phyloP scores from a whole-genome alignment of 2,888 invertebrate genomes.

The Orchestes rusci region DNA sequence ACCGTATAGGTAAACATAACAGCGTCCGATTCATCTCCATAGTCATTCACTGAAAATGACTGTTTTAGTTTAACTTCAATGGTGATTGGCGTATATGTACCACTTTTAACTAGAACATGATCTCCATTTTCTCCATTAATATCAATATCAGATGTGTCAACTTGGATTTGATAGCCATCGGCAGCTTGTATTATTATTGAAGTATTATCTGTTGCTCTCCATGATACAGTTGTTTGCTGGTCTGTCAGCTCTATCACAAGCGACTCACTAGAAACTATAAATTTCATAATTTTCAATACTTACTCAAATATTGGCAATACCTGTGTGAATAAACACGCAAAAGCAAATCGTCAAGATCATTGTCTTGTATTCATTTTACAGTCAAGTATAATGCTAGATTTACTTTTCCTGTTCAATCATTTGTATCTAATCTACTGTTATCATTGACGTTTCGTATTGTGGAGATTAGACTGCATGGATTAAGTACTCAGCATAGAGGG shows the following conservation, averaged over 20 bases:
- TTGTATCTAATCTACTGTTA: too few relatives aligned
- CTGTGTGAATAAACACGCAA: too few relatives aligned
- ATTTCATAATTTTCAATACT: too few relatives aligned
- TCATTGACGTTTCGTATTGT: too few relatives aligned
- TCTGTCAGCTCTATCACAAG: slow-evolving; percentile 12
- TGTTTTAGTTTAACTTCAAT: background rate
- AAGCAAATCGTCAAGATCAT: too few relatives aligned
- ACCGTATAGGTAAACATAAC: slow-evolving; percentile 23
- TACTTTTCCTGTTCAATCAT: too few relatives aligned
- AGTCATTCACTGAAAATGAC: slow-evolving; percentile 12
- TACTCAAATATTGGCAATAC: too few relatives aligned
- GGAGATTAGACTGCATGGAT: too few relatives aligned
- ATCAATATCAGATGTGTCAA: slow-evolving; percentile 17
- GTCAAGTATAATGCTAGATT: too few relatives aligned
- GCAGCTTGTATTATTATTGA: slow-evolving; percentile 18
- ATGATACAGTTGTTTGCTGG: slow-evolving; percentile 2
- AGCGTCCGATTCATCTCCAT: slow-evolving; percentile 7
- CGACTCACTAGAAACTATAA: background rate
- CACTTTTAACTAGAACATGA: slow-evolving; percentile 20
- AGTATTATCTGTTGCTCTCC: slow-evolving; percentile 10
- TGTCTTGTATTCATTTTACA: too few relatives aligned
- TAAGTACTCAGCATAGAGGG: too few relatives aligned
- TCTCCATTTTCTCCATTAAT: slow-evolving; percentile 22
- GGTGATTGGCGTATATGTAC: slow-evolving; percentile 9
- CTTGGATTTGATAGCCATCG: slow-evolving; percentile 26